Percentiles rank a stretch among this genome's conserved stretches.
Conservation (phyloP, 2,113 vertebrate species). For the Pelecanus crispus region DNA sequence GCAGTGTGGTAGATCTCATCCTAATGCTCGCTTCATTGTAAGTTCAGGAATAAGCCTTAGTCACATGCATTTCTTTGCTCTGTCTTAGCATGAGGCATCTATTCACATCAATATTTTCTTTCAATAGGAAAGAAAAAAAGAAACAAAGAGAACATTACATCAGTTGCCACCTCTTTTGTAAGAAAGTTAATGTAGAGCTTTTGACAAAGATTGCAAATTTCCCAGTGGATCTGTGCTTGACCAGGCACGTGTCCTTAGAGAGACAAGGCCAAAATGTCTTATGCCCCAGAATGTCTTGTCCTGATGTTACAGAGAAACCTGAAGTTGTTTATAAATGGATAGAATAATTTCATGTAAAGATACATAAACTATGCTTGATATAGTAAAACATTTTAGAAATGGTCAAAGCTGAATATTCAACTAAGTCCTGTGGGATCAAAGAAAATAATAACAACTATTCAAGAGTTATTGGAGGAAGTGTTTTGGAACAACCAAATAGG, state of each 20-base stretch:
- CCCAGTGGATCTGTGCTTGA: neutral
- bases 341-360: neutral
- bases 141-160: neutral
- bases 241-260: neutral
- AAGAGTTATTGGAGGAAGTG: neutral
- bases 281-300: neutral
- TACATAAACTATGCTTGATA: neutral
- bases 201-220: neutral
- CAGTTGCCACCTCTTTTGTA: neutral
- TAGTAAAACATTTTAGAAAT: neutral
- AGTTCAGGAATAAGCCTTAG: neutral
- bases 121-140: neutral
- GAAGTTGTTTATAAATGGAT: neutral
- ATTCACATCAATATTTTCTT: neutral
- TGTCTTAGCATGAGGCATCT: neutral
- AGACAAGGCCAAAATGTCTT: neutral
- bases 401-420: neutral
- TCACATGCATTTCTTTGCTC: neutral
- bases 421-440: neutral
- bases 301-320: neutral
- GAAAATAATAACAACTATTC: neutral
- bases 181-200: neutral
- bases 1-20: neutral
- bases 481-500: neutral
- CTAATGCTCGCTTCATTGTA: accelerated